phyloP scores from a whole-genome alignment of 2,888 invertebrate species.

The Drosophila fulvimacula region DNA sequence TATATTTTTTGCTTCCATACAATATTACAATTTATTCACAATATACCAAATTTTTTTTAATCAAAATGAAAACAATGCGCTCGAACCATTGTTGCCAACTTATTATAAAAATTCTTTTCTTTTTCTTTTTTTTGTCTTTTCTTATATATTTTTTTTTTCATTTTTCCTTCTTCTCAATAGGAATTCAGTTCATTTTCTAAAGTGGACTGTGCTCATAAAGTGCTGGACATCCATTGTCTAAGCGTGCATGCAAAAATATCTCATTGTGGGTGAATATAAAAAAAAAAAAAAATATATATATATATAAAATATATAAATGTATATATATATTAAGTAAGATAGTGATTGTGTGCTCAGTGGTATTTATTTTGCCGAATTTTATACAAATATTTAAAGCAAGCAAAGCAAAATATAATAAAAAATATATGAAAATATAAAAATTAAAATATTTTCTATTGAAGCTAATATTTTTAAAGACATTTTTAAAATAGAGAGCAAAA shows the following conservation, averaged over 20 bases:
- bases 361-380: not conserved
- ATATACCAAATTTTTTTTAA: constrained; percentile 61
- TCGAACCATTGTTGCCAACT: constrained; percentile 61
- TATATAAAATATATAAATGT: not conserved
- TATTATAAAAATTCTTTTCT: constrained; percentile 67
- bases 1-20: constrained; percentile 12
- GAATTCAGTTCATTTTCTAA: constrained; percentile 58
- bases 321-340: not conserved
- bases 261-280: constrained; percentile 4
- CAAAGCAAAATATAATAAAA: not conserved
- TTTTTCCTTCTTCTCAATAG: constrained; percentile 5
- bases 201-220: constrained; percentile 38
- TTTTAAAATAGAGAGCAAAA: not conserved
- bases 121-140: constrained; percentile 23
- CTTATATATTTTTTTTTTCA: constrained; percentile 17
- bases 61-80: constrained; percentile 75
- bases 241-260: constrained; percentile 39
- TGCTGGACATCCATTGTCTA: constrained; percentile 57
- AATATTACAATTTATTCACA: constrained; percentile 68
- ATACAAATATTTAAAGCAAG: not conserved
- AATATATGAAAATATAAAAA: not conserved
- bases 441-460: not conserved
- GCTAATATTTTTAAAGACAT: not conserved
- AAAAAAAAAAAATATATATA: not conserved
- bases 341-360: not conserved